These are phyloP conservation scores for Himalopsyche tibetana DNA, from an alignment of 2,888 invertebrate genomes.

Conservation along the genomic window DNA sequence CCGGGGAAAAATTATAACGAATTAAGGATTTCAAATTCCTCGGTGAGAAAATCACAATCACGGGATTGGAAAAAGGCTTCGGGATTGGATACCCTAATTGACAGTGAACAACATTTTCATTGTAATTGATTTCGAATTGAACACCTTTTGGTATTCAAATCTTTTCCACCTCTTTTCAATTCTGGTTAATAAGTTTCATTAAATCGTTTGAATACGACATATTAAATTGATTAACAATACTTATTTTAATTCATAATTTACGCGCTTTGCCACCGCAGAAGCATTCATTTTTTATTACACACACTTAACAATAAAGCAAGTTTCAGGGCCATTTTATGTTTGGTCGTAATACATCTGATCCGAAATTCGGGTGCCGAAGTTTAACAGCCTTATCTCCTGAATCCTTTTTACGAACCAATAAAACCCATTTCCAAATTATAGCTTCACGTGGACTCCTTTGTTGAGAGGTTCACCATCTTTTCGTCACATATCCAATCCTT, in stretches of 20 bases:
- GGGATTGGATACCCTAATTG: too few species aligned
- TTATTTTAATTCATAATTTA: not conserved
- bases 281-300: not conserved
- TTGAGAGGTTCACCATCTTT: not conserved
- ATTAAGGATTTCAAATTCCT: too few species aligned
- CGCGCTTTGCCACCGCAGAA: not conserved
- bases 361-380: constrained; percentile 1
- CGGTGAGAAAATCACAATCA: too few species aligned
- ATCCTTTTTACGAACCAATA: constrained; percentile 34
- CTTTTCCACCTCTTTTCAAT: too few species aligned
- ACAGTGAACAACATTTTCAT: too few species aligned
- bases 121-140: too few species aligned
- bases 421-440: not conserved
- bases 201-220: too few species aligned
- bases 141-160: too few species aligned
- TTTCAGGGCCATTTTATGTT: not conserved
- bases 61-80: too few species aligned
- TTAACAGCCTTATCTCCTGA: constrained; percentile 10
- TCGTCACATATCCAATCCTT: not conserved
- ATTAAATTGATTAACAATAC: too few species aligned
- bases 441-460: constrained; percentile 17
- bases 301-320: not conserved
- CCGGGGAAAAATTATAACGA: too few species aligned
- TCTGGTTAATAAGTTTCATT: too few species aligned
- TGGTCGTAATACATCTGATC: constrained; percentile 9